Conservation (phyloP, 2,888 invertebrate genomes). For the Reticulitermes lucifugus region DNA sequence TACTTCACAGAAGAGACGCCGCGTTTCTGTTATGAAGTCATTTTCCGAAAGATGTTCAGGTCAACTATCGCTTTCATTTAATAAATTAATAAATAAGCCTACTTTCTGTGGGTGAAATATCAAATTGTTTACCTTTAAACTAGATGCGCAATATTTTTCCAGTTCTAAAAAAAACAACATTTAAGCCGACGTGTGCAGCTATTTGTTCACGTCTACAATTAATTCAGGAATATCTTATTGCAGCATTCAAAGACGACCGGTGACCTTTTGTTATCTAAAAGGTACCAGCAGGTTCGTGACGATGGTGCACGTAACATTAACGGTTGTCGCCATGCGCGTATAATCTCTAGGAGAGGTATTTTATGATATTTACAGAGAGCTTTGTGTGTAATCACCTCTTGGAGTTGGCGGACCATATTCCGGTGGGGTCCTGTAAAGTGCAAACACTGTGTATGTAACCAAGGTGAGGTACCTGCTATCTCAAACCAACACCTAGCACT, state of each 20-base stretch:
- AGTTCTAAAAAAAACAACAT: no score
- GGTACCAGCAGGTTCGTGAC: not conserved
- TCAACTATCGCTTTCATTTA: no score
- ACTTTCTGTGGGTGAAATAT: no score
- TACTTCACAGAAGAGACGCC: no score
- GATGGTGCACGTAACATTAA: not conserved
- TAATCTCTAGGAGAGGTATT: slow-evolving; percentile 21
- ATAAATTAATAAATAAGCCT: no score
- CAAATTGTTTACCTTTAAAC: no score
- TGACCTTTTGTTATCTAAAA: slow-evolving; percentile 29
- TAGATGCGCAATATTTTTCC: no score
- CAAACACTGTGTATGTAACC: not conserved
- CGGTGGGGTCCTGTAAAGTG: slow-evolving; percentile 12
- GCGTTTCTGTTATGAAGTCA: no score
- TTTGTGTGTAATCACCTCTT: slow-evolving; percentile 34
- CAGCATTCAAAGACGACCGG: not conserved
- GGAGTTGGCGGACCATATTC: not conserved
- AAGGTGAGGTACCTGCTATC: not conserved
- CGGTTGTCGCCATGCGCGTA: not conserved
- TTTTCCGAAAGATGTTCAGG: no score
- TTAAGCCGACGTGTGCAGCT: no score
- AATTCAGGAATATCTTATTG: not conserved
- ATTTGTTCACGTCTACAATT: no score
- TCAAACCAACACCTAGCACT: not conserved
- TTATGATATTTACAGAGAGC: slow-evolving; percentile 40